These are phyloP conservation scores for Hipposideros larvatus DNA, from an alignment of 2,797 vertebrate genomes.

Conservation along the genomic window DNA sequence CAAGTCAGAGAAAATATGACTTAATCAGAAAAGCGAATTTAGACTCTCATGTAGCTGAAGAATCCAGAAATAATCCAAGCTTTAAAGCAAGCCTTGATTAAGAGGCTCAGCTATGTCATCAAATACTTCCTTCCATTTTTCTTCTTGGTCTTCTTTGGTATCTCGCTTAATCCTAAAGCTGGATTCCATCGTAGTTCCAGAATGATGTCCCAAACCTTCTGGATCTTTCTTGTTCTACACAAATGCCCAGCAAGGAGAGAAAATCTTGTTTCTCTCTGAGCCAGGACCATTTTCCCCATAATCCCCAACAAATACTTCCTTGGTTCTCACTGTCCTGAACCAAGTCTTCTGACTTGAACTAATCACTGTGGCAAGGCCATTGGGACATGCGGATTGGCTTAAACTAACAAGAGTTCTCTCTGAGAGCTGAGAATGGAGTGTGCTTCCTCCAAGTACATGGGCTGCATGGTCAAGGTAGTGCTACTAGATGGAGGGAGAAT, in stretches of 20 bases:
- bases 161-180: not conserved
- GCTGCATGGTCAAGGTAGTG: not conserved
- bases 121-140: slow-evolving; percentile 20
- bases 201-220: not conserved
- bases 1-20: slow-evolving; percentile 42
- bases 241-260: not conserved
- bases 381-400: not conserved
- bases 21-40: slow-evolving; percentile 5
- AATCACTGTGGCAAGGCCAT: not conserved
- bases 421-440: not conserved
- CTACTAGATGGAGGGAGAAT: not conserved
- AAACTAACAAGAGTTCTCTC: not conserved
- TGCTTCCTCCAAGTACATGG: not conserved
- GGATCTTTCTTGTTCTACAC: not conserved
- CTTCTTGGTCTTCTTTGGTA: not conserved
- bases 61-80: not conserved
- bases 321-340: not conserved
- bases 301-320: not conserved
- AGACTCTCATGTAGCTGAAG: not conserved
- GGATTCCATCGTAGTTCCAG: slow-evolving; percentile 14
- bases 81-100: slow-evolving; percentile 13
- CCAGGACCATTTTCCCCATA: not conserved
- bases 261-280: slow-evolving; percentile 3
- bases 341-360: not conserved
- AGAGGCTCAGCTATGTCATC: not conserved